Percentiles rank a stretch among this genome's conserved stretches.
These are phyloP conservation scores for Amyelois transitella DNA, from an alignment of 1,140 invertebrate genomes.

Conservation along the genomic window DNA sequence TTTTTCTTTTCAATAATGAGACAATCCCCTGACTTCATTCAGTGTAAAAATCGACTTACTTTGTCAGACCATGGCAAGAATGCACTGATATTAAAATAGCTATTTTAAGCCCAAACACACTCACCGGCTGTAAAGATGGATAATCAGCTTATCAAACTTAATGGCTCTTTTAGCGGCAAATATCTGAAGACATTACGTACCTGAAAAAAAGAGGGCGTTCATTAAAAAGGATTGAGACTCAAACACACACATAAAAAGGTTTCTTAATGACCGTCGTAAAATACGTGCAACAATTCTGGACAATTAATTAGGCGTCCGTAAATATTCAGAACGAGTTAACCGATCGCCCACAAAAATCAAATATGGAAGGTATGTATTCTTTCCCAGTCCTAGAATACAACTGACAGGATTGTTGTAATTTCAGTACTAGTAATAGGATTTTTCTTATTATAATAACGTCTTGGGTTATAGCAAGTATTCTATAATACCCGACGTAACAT, in stretches of 20 bases:
- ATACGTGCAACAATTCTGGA: constrained; percentile 12
- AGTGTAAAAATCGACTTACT: neutral
- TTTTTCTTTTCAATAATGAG: no score
- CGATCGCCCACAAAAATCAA: neutral
- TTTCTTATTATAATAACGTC: no score
- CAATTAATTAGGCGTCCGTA: constrained; percentile 24
- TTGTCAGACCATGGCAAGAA: neutral
- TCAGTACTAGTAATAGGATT: no score
- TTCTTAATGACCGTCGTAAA: constrained; percentile 35
- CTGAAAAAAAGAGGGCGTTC: constrained; percentile 45
- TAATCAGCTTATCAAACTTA: neutral
- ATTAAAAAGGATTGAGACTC: constrained; percentile 36
- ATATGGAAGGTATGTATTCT: neutral
- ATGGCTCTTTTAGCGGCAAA: neutral
- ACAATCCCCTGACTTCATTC: neutral
- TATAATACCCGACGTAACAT: no score
- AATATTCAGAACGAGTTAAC: constrained; percentile 7
- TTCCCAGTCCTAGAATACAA: no score
- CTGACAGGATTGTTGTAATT: no score
- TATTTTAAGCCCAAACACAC: neutral
- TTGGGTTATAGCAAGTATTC: no score
- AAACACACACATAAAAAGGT: constrained; percentile 28
- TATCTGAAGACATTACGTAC: constrained; percentile 26
- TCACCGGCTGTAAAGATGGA: neutral
- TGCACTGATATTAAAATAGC: neutral